phyloP scores from a whole-genome alignment of 2,797 vertebrate genomes.

The Anabacerthia variegaticeps region DNA sequence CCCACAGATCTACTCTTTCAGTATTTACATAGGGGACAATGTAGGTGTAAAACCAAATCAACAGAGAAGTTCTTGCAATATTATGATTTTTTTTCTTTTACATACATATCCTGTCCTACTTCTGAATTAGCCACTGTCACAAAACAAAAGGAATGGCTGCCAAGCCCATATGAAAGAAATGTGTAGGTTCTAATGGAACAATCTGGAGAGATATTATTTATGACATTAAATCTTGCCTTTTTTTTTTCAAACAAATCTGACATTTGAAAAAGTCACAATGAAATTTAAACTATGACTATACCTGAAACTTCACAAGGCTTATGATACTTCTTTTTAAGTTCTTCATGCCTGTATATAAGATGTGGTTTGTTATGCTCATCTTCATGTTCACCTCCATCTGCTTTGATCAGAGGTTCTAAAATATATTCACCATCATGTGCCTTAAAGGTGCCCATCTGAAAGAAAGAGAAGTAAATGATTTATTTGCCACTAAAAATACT shows the following conservation, averaged over 20 bases:
- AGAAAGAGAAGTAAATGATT: conserved; percentile 34
- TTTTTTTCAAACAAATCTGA: neutral
- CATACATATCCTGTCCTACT: neutral
- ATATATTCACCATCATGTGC: conserved; percentile 91
- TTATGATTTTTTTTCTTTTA: neutral
- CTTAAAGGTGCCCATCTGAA: conserved; percentile 93
- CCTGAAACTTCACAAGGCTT: conserved; percentile 88
- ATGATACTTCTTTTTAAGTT: conserved; percentile 66
- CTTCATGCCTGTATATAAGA: conserved; percentile 89
- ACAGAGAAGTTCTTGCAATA: neutral
- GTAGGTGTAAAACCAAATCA: neutral
- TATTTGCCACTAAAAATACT: neutral
- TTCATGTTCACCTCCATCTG: conserved; percentile 82
- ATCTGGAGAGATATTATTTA: neutral
- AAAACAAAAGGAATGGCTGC: neutral
- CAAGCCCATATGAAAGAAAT: neutral
- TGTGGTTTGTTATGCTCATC: conserved; percentile 94
- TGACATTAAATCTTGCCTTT: neutral
- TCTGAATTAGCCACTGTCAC: neutral
- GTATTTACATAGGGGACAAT: neutral
- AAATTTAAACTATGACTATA: conserved; percentile 66
- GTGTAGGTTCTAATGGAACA: neutral
- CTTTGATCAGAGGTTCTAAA: conserved; percentile 90
- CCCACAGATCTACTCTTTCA: neutral
- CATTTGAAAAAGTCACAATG: neutral